Base-by-base conservation (phyloP, 1,140 invertebrate species). In the Bicyclus anynana region DNA sequence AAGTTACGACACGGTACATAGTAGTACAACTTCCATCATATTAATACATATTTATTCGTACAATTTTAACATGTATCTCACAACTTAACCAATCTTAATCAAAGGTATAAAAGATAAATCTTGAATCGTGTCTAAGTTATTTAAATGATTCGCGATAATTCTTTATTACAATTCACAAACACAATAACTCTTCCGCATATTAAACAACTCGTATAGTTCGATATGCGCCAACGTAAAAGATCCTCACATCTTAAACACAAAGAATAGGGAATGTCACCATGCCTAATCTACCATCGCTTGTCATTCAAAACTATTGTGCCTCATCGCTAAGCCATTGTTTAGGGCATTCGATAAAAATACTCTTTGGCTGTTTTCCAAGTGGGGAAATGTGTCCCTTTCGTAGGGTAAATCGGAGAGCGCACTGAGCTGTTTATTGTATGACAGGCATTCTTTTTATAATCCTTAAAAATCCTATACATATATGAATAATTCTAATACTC, bases 251-350 rank as follows among this genome's bases (percentile, higher is more conserved):
- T 60, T 37, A 49, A n/a, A 38, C 23, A 51, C 49, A 58, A 55
- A 49, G 51, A 60, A 46, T 54, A 51, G 60, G 67, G 57, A 54
- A 61, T 67, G 71, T 58, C 65, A 70, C 69, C 78, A 75, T 80
- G 80, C 72, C 78, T 83, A 85, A 85, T 84, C 81, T 84, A 76
- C 66, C 60, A 84, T 84, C 81, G 70, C 70, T 66, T 73, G 72
- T 72, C 74, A 67, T 78, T 81, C 76, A 76, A 57, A 78, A 79
- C 76, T 80, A 80, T 80, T 81, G 79, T 80, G 71, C 69, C 70
- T 68, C 72, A 75, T 72, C 69, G 67, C 70, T 65, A 72, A 51
- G 57, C 72, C 67, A 79, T 81, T 82, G 76, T 84, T 82, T 80
- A 79, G 71, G 57, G 59, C 54, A 74, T 79, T 80, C 76, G 76